phyloP scores from a whole-genome alignment of 2,113 vertebrate species.

The Hystrix brachyura region DNA sequence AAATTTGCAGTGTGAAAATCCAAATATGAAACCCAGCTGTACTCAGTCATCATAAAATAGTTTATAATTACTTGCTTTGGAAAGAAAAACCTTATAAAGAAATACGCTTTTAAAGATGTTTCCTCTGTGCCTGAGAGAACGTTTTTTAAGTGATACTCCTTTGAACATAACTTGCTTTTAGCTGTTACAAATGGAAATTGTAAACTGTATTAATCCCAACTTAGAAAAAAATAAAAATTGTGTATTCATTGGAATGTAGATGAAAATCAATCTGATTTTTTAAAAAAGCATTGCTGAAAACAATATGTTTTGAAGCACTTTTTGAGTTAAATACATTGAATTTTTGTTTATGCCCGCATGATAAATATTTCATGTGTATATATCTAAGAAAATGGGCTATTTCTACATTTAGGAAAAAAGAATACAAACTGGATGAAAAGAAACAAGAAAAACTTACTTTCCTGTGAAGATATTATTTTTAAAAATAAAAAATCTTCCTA shows the following conservation, averaged over 20 bases:
- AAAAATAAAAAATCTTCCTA: background rate
- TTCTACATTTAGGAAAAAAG: conserved; percentile 51
- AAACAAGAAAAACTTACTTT: conserved; percentile 33
- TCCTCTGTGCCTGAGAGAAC: conserved; percentile 53
- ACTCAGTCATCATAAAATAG: conserved; percentile 37
- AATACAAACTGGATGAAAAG: background rate
- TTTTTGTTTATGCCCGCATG: background rate
- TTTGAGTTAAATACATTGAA: conserved; percentile 6
- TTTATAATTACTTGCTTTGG: conserved; percentile 50
- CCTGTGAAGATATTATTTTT: background rate
- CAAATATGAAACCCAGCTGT: conserved; percentile 36
- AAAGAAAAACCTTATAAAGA: conserved; percentile 60
- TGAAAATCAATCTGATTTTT: conserved; percentile 22
- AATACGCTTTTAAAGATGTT: conserved; percentile 59
- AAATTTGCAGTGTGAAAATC: conserved; percentile 9
- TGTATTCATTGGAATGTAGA: background rate
- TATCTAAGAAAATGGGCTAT: background rate
- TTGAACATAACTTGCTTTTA: conserved; percentile 58
- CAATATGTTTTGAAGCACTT: background rate
- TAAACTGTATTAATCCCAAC: background rate
- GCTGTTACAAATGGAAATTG: conserved; percentile 29
- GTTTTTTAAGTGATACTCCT: conserved; percentile 15
- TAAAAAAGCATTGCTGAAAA: background rate
- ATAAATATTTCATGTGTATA: background rate
- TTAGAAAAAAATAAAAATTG: background rate